phyloP scores from a whole-genome alignment of 2,888 invertebrate species.

The Chirona hameri region DNA sequence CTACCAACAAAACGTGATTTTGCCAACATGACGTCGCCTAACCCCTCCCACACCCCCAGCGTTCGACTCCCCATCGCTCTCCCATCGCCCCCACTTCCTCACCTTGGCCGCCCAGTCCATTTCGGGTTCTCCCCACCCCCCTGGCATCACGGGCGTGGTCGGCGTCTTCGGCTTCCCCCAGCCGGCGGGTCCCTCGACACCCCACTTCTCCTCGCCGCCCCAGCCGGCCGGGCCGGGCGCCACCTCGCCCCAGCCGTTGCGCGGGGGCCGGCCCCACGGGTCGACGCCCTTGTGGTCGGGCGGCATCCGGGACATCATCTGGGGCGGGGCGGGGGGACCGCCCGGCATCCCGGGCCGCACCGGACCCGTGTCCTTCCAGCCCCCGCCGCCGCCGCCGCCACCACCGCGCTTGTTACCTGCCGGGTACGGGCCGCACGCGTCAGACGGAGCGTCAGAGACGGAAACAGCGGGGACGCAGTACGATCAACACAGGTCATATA shows the following conservation, averaged over 20 bases:
- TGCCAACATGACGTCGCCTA: too few relatives aligned
- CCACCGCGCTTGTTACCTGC: conserved; percentile 31
- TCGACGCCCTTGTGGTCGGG: conserved; percentile 33
- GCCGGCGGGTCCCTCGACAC: conserved; percentile 42
- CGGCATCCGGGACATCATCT: not conserved
- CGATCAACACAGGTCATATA: too few relatives aligned
- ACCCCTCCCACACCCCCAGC: too few relatives aligned
- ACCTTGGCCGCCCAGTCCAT: not conserved
- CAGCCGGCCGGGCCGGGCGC: conserved; percentile 50
- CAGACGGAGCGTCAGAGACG: too few relatives aligned
- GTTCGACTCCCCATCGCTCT: too few relatives aligned
- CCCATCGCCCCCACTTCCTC: too few relatives aligned
- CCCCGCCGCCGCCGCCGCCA: conserved; percentile 35
- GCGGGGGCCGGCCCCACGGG: conserved; percentile 34
- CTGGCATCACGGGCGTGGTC: conserved; percentile 37
- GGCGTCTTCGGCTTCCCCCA: conserved; percentile 46
- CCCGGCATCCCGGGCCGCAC: not conserved
- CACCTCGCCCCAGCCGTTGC: conserved; percentile 43
- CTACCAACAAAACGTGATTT: too few relatives aligned
- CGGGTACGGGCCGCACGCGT: conserved; percentile 31
- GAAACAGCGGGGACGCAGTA: too few relatives aligned
- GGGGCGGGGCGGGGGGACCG: not conserved
- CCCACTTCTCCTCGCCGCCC: conserved; percentile 53
- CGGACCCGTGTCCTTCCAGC: conserved; percentile 2
- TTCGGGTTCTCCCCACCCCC: conserved; percentile 50